These are phyloP conservation scores for Pseudeuparius sepicola DNA, from an alignment of 2,888 invertebrate genomes.

Conservation along the genomic window DNA sequence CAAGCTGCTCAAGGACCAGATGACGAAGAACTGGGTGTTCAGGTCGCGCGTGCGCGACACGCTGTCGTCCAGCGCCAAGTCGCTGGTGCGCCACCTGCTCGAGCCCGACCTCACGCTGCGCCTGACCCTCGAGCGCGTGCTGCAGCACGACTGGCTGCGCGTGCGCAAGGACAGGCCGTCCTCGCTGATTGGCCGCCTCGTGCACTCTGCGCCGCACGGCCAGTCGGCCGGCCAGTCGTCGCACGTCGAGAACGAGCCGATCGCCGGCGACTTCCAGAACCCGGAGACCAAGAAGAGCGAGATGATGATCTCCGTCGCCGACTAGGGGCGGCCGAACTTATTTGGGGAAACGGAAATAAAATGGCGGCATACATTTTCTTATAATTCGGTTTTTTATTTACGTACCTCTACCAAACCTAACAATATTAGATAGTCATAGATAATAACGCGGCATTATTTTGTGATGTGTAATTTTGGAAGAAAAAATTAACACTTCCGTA, in stretches of 20 bases:
- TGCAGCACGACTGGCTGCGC: conserved; percentile 67
- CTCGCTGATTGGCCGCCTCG: conserved; percentile 49
- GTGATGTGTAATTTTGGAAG: too few relatives aligned
- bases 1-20: conserved; percentile 75
- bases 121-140: conserved; percentile 61
- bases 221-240: conserved; percentile 27
- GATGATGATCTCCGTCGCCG: conserved; percentile 29
- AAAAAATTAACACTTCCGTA: too few relatives aligned
- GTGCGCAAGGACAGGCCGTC: conserved; percentile 52
- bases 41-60: conserved; percentile 57
- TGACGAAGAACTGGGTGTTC: conserved; percentile 70
- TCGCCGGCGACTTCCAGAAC: conserved; percentile 37
- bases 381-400: too few relatives aligned
- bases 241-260: conserved; percentile 28
- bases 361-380: too few relatives aligned
- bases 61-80: conserved; percentile 61
- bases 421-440: too few relatives aligned
- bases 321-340: too few relatives aligned
- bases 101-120: conserved; percentile 77
- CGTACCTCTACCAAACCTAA: too few relatives aligned
- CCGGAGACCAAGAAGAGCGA: conserved; percentile 38
- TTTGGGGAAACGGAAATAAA: too few relatives aligned
- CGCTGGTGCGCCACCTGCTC: conserved; percentile 67
- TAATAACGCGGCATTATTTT: too few relatives aligned
- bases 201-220: conserved; percentile 49